A percentile compares a stretch with the other conserved stretches of the same genome.
Evolutionary conservation across 2,797 vertebrate genomes (phyloP).

Genomic region (Thaleichthys pacificus): DNA sequence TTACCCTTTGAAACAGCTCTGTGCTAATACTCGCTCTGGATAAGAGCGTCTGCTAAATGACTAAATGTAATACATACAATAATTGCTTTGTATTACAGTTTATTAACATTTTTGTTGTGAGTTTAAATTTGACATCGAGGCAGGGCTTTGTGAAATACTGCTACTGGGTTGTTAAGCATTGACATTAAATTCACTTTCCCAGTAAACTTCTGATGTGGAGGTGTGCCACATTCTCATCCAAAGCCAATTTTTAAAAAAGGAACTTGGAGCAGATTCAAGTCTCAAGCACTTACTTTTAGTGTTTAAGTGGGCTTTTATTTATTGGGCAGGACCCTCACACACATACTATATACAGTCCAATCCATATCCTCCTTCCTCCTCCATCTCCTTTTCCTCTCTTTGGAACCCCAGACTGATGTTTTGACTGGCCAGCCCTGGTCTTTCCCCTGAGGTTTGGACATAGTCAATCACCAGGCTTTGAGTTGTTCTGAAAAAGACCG

Average conservation of each 20-base stretch:
- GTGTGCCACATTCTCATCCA: constrained; percentile 29
- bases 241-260: constrained; percentile 34
- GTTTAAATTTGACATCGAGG: neutral
- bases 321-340: constrained; percentile 33
- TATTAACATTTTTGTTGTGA: neutral
- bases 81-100: no score
- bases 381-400: constrained; percentile 41
- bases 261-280: constrained; percentile 41
- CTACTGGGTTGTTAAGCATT: neutral
- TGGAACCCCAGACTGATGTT: constrained; percentile 61
- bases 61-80: no score
- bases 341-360: constrained; percentile 47
- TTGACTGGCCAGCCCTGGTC: constrained; percentile 61
- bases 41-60: no score
- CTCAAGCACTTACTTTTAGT: constrained; percentile 48
- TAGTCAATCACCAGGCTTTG: constrained; percentile 58
- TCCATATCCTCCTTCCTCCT: constrained; percentile 53
- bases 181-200: constrained; percentile 12
- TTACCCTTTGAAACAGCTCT: no score
- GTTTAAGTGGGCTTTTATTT: constrained; percentile 53
- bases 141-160: neutral
- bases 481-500: constrained; percentile 54
- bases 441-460: constrained; percentile 60
- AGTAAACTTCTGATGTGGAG: constrained; percentile 14
- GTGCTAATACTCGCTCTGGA: no score